Evolutionary conservation across 1,140 invertebrate species (phyloP).

Genomic region (Mizuhopecten yessoensis): DNA sequence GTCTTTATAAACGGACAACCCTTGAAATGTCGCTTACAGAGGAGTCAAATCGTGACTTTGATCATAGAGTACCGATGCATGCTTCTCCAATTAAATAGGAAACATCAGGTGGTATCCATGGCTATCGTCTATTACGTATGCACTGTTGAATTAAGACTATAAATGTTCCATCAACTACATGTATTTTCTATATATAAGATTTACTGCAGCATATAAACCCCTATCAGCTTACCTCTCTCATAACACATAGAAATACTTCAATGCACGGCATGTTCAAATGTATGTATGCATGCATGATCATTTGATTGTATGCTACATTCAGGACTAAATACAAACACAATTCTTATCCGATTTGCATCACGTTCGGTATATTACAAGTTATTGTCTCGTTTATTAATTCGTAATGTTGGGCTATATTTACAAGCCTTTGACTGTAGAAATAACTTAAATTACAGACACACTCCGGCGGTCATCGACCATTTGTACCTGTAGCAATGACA

Average conservation of each 20-base stretch:
- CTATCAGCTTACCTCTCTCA: neutral
- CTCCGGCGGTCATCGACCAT: neutral
- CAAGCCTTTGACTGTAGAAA: conserved; percentile 26
- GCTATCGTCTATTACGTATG: neutral
- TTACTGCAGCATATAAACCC: neutral
- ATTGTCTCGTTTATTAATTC: neutral
- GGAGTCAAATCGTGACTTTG: neutral
- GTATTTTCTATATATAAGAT: neutral
- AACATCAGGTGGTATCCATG: neutral
- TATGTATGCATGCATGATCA: no score
- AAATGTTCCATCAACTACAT: neutral
- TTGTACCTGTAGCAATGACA: conserved; percentile 32
- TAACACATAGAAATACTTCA: neutral
- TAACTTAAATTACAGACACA: conserved; percentile 29
- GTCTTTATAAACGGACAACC: no score
- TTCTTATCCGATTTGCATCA: neutral
- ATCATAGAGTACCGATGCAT: neutral
- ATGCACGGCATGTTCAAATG: no score
- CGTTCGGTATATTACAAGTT: neutral
- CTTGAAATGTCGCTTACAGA: neutral
- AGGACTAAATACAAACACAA: no score
- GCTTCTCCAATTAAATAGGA: neutral
- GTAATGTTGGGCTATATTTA: conserved; percentile 34
- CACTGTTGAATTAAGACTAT: neutral
- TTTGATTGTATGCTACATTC: no score